Evolutionary conservation across 2,888 invertebrate species (phyloP).

Genomic region (Nomada fabriciana): DNA sequence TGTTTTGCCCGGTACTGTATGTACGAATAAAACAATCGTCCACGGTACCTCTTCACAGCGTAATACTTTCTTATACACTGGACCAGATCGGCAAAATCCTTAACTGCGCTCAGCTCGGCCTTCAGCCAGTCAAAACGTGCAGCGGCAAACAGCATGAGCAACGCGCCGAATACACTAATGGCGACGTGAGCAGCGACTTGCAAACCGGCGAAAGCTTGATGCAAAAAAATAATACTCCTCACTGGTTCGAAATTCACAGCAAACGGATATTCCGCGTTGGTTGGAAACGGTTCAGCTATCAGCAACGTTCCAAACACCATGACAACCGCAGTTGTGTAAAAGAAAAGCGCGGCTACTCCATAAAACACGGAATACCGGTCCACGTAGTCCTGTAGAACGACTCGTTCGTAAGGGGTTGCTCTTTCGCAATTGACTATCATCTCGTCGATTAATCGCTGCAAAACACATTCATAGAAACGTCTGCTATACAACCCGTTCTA

Average conservation of each 20-base stretch:
- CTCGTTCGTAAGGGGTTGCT: constrained; percentile 58
- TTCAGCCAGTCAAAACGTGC: constrained; percentile 74
- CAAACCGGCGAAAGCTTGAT: constrained; percentile 68
- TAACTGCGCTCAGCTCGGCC: constrained; percentile 46
- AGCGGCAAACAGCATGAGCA: constrained; percentile 73
- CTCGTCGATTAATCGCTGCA: constrained; percentile 47
- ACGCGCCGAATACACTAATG: constrained; percentile 69
- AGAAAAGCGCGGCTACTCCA: constrained; percentile 43
- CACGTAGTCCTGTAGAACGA: constrained; percentile 70
- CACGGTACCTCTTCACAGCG: constrained; percentile 66
- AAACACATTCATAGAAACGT: background rate
- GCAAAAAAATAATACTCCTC: constrained; percentile 65
- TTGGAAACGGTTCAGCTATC: constrained; percentile 71
- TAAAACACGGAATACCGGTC: constrained; percentile 71
- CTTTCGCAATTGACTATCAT: constrained; percentile 61
- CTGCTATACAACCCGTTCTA: no score
- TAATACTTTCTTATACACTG: constrained; percentile 72
- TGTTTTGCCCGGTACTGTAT: no score
- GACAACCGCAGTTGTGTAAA: constrained; percentile 60
- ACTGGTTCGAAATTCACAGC: constrained; percentile 55
- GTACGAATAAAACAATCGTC: background rate
- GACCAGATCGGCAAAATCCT: constrained; percentile 49
- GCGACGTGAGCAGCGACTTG: constrained; percentile 69
- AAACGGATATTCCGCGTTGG: constrained; percentile 77
- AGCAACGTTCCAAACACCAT: constrained; percentile 68